Percentiles rank a stretch among this genome's conserved stretches.
Conservation (phyloP, 2,888 invertebrate genomes). For the Tryphoninae sp. region DNA sequence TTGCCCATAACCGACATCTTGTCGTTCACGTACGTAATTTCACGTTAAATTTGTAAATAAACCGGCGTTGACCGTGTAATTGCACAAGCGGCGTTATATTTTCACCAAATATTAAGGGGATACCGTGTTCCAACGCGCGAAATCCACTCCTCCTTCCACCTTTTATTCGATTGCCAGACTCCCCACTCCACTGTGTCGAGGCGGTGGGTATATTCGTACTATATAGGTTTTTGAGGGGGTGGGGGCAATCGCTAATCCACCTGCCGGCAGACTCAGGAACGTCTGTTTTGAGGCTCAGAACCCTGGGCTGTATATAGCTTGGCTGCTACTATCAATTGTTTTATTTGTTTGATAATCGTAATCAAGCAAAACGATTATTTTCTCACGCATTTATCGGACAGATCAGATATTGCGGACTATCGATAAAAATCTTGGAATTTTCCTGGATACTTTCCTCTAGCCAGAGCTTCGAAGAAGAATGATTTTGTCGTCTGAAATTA, state of each 20-base stretch:
- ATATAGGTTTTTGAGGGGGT: conserved; percentile 11
- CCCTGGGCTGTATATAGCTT: conserved; percentile 13
- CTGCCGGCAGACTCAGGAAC: conserved; percentile 61
- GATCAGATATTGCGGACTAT: neutral
- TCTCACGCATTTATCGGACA: neutral
- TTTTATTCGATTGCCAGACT: conserved; percentile 79
- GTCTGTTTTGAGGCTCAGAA: conserved; percentile 5
- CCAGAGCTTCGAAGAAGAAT: neutral
- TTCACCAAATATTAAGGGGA: conserved; percentile 69
- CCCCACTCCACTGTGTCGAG: conserved; percentile 67
- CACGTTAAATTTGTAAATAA: neutral
- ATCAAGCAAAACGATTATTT: neutral
- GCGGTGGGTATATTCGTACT: conserved; percentile 27
- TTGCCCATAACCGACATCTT: conserved; percentile 80
- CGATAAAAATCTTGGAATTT: neutral
- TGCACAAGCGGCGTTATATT: conserved; percentile 4
- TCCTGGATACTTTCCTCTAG: neutral
- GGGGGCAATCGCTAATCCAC: conserved; percentile 57
- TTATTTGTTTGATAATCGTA: neutral
- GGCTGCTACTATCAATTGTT: neutral
- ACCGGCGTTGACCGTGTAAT: conserved; percentile 25
- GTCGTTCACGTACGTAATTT: conserved; percentile 52
- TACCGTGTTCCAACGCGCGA: conserved; percentile 78
- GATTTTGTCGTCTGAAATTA: neutral
- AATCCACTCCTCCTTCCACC: conserved; percentile 77